Base-by-base conservation (phyloP, 2,797 vertebrate species). In the Threskiornis aethiopicus region DNA sequence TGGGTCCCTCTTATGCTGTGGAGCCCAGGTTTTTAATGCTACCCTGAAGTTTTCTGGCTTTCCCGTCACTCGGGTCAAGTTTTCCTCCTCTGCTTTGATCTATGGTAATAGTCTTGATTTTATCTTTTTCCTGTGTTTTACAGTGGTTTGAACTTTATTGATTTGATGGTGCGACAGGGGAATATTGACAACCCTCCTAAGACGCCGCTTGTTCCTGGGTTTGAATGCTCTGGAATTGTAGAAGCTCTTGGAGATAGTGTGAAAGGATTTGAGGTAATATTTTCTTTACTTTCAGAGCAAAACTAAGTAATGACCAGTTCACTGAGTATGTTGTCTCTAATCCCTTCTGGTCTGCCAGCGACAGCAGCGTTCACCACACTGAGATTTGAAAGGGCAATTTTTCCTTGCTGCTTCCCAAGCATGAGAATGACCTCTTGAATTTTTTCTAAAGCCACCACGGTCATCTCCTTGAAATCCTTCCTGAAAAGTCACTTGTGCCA, bases 151-250 rank as follows among this genome's bases (percentile, higher is more conserved):
- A 99, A 99, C 98, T 99, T 99, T 82, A 98, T 99, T 95, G 99
- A 99, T 97, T 97, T 99, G 98, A 99, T 99, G 99, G 99, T 99
- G 35, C 99, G 99, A 89, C 99, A 99, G 97, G 99, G 99, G 75
- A 99, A 99, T 49, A 99, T 99, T 7, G 99, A 99, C 97, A 99
- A 99, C 97, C 99, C 99, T 89, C 99, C 99, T 2, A 99, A 99
- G 98, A 99, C 99, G 0, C 99, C 99, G 1, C 98, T 99, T 72
- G 98, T 99, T 80, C 99, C 99, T 81, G 99, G 99, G 37, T 99
- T 99, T 97, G 99, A 99, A 93, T 99, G 99, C 91, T 99, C 99
- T 93, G 99, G 99, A 96, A 99, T 99, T 94, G 98, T 99, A 33
- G 99, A 99, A 98, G 98, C 99, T 77, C 96, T 99, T 92, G 99